These are phyloP conservation scores for Sebastes hubbsi DNA, from an alignment of 2,797 vertebrate genomes.

Conservation along the genomic window DNA sequence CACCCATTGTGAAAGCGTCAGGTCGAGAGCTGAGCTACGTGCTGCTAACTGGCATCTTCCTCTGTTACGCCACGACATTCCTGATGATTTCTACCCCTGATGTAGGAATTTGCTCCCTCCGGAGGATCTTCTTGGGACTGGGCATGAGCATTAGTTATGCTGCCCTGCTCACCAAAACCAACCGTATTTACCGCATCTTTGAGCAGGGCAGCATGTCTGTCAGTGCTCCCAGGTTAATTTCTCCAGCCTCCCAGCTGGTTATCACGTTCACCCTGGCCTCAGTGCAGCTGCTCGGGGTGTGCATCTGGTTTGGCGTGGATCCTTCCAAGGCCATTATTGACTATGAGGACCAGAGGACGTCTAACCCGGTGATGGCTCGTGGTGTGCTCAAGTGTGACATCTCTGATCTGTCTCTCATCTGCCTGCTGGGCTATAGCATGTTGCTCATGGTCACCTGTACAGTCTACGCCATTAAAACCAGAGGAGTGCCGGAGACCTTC, in stretches of 20 bases:
- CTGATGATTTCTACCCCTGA: constrained; percentile 96
- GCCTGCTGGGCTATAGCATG: constrained; percentile 98
- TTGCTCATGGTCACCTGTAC: constrained; percentile 99
- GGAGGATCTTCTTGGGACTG: constrained; percentile 94
- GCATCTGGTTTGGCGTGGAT: constrained; percentile 95
- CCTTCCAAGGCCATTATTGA: constrained; percentile 97
- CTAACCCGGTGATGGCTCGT: constrained; percentile 90
- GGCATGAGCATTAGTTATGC: constrained; percentile 99
- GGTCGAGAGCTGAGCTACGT: constrained; percentile 98
- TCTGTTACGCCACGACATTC: constrained; percentile 97
- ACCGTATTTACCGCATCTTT: constrained; percentile 99
- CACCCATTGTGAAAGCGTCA: constrained; percentile 96
- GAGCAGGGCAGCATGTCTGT: constrained; percentile 96
- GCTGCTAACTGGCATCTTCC: constrained; percentile 95
- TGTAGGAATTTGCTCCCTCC: constrained; percentile 91
- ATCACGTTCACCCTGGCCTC: constrained; percentile 98
- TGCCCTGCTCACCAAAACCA: constrained; percentile 97
- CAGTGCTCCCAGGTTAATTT: constrained; percentile 94
- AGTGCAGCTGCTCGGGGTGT: constrained; percentile 96
- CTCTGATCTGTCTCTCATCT: constrained; percentile 98
- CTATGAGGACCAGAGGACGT: constrained; percentile 97
- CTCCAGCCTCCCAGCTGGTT: constrained; percentile 94
- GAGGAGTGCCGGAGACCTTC: constrained; percentile 98
- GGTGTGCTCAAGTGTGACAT: constrained; percentile 99
- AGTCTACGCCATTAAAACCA: constrained; percentile 98